Evolutionary conservation across 2,797 vertebrate species (phyloP).

Genomic region (Amblyraja radiata): DNA sequence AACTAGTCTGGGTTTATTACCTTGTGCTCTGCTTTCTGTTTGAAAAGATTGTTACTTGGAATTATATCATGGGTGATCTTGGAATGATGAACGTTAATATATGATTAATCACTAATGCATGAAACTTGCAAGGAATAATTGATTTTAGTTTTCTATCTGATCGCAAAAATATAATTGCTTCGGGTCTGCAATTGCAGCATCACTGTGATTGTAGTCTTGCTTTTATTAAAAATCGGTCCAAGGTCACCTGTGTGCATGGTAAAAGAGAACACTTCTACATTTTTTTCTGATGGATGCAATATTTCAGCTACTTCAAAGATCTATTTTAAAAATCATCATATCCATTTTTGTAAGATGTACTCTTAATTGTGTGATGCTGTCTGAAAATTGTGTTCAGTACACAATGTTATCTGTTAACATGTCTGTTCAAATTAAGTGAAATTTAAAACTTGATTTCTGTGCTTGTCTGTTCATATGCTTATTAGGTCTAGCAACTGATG

Average conservation of each 20-base stretch:
- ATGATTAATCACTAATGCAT: neutral
- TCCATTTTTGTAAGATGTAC: no score
- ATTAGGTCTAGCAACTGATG: neutral
- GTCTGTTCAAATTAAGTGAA: neutral
- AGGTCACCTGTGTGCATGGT: no score
- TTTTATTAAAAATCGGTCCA: neutral
- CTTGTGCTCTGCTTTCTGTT: neutral
- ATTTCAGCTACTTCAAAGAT: no score
- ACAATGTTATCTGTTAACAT: no score
- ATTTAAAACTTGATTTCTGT: neutral
- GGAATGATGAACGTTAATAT: neutral
- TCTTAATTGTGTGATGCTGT: no score
- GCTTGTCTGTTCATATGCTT: neutral
- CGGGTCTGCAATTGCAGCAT: neutral
- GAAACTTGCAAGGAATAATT: neutral
- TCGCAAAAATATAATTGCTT: neutral
- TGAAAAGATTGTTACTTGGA: neutral
- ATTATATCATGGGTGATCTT: neutral
- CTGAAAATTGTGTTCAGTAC: no score
- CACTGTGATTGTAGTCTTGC: neutral
- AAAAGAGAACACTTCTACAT: no score
- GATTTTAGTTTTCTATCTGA: neutral
- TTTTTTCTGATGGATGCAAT: no score
- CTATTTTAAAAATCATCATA: no score
- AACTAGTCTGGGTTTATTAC: neutral